Base-by-base conservation (phyloP, 2,888 invertebrate genomes). In the Imbricaverruca yamaguchii region DNA sequence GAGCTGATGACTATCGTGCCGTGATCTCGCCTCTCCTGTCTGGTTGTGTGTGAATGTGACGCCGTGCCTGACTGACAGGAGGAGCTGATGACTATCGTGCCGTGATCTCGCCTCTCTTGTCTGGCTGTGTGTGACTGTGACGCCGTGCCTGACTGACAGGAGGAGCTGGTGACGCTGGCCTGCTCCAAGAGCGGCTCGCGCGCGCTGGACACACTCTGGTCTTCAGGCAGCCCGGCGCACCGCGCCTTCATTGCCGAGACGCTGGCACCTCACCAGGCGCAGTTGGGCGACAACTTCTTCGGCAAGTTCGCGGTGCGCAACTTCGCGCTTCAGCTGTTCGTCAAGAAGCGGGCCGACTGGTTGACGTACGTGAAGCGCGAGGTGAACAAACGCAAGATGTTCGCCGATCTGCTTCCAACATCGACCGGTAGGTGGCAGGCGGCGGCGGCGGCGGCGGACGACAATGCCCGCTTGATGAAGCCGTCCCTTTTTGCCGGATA, bases 181-280 rank as follows among this genome's bases (percentile, higher is more conserved):
- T 82, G 82, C 63, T 81, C 82, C 59, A 83, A 83, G 79, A 81
- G 81, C 74, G 83, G 83, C n/a, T 83, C 83, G n/a, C 82, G 83
- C 11, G 80, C 80, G 9, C 63, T 83, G 77, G 83, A 83, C 57
- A 81, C 81, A 13, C 78, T 83, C 57, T 83, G 83, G 83, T 80
- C 65, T 21, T 81, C 80, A n/a, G 81, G 83, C 55, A 81, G 63
- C 39, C 65, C 80, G 12, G 82, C 81, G 63, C 63, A 81, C 55
- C 81, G 79, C 23, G 63, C 81, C 23, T 67, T 74, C 25, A 82
- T 83, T n/a, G 83, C 83, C 78, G 78, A 80, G 59, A 80, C 81
- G 67, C 81, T 83, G 13, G 25, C 82, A 10, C 78, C 78, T n/a
- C 57, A 57, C 23, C 56, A 23, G 11, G 6, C 11, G 57, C 56